Evolutionary conservation across 2,797 vertebrate species (phyloP), one percentile per base, ranked within the genome.

Genomic region (Halcyon badia): DNA sequence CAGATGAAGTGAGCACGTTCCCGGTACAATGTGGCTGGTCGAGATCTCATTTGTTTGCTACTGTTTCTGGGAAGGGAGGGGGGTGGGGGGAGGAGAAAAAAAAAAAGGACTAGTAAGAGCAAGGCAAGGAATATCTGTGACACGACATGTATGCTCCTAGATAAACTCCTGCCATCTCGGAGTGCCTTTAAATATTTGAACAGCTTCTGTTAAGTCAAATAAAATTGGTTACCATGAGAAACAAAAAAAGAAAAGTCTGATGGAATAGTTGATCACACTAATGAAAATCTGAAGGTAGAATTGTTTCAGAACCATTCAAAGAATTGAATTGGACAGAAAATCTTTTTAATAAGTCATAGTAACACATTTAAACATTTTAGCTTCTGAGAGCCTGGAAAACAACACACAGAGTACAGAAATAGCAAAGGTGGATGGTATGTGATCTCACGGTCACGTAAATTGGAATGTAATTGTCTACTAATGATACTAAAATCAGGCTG

Each of bases 161-260:
- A 93, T 93, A 96, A 97, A 97, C 96, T 97, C 96, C 97, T 97
- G 94, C 96, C 96, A 97, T 97, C 96, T 96, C 96, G 2, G 86
- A 94, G 91, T 96, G 93, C 93, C 93, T 97, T 87, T 97, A 92
- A 97, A 96, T 96, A 97, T 97, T 97, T 95, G 95, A 96, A 92
- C 94, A 95, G 96, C 95, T 96, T 95, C 96, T 61, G 28, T 78
- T 69, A 95, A 97, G 95, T 95, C 91, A 93, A 96, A 96, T 96
- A 94, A 94, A 95, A 97, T 94, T 57, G 96, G 96, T 97, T 97
- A 97, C 94, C 96, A 94, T 96, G 96, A 97, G 97, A 97, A 97
- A 96, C 65, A 68, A 35, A 35, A 94, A 35, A 35, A n/a, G n/a
- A 95, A 96, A 97, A 96, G 94, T 97, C 73, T 94, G 84, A 95